phyloP scores from a whole-genome alignment of 2,888 invertebrate genomes.

The Pristionchus arcanus region DNA sequence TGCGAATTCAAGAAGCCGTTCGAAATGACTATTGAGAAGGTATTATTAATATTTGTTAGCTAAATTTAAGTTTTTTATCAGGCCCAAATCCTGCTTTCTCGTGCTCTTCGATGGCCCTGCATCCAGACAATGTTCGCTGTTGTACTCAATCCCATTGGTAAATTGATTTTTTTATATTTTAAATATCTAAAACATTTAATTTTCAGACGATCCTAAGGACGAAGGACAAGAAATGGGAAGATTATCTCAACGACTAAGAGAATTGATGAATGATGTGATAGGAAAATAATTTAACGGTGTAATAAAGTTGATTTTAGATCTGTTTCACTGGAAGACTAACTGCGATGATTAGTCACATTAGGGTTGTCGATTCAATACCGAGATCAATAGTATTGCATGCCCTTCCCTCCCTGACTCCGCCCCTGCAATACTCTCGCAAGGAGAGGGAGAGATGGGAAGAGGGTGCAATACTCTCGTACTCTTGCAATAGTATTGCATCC shows the following conservation, averaged over 20 bases:
- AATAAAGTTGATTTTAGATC: neutral
- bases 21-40: constrained; percentile 7
- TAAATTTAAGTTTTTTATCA: neutral
- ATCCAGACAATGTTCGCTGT: constrained; percentile 14
- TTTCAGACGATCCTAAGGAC: constrained; percentile 1
- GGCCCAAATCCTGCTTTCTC: neutral
- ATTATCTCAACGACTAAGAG: neutral
- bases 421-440: too few relatives aligned
- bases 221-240: constrained; percentile 16
- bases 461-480: too few relatives aligned
- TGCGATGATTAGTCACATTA: too few relatives aligned
- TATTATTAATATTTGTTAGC: neutral
- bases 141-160: constrained; percentile 4
- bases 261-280: neutral
- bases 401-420: too few relatives aligned
- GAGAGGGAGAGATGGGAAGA: too few relatives aligned
- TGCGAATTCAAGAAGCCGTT: neutral
- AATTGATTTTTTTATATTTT: neutral
- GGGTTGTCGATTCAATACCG: too few relatives aligned
- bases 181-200: too few relatives aligned
- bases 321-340: too few relatives aligned
- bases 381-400: too few relatives aligned
- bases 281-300: neutral
- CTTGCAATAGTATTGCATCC: too few relatives aligned
- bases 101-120: constrained; percentile 35